Evolutionary conservation across 1,140 invertebrate genomes (phyloP).

Genomic region (Nasonia vitripennis): DNA sequence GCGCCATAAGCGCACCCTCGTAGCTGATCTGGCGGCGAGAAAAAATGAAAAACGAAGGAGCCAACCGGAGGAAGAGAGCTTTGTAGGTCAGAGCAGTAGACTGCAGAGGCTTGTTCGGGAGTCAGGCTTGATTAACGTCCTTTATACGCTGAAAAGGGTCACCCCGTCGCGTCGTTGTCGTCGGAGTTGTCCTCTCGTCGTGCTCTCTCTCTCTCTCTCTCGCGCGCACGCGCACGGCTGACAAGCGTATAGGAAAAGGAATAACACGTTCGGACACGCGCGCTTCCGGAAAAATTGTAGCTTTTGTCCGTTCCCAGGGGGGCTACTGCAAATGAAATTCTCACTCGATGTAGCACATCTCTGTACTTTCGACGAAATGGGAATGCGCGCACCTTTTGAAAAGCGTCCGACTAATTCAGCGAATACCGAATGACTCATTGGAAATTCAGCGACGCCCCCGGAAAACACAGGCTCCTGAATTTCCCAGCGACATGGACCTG

Average conservation of each 20-base stretch:
- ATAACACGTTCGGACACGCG: not conserved
- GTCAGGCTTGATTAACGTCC: constrained; percentile 22
- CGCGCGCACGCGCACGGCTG: not conserved
- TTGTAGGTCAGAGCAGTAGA: not conserved
- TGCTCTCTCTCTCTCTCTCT: not conserved
- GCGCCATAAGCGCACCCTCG: not conserved
- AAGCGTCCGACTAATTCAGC: too few relatives aligned
- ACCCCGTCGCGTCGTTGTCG: not conserved
- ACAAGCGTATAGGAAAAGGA: not conserved
- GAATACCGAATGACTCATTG: not conserved
- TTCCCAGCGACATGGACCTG: not conserved
- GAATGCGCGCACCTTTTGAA: too few relatives aligned
- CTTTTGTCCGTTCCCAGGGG: not conserved
- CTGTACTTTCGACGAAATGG: not conserved
- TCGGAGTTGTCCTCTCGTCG: not conserved
- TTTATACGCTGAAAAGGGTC: not conserved
- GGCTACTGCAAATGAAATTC: not conserved
- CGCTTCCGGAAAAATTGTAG: not conserved
- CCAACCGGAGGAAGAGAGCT: not conserved
- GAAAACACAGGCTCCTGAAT: not conserved
- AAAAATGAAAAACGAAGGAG: not conserved
- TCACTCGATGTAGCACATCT: not conserved
- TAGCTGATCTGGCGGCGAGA: not conserved
- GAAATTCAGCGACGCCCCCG: not conserved
- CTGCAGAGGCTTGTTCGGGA: not conserved